Base-by-base conservation (phyloP, 2,888 invertebrate species). In the Ephialtes manifestator region DNA sequence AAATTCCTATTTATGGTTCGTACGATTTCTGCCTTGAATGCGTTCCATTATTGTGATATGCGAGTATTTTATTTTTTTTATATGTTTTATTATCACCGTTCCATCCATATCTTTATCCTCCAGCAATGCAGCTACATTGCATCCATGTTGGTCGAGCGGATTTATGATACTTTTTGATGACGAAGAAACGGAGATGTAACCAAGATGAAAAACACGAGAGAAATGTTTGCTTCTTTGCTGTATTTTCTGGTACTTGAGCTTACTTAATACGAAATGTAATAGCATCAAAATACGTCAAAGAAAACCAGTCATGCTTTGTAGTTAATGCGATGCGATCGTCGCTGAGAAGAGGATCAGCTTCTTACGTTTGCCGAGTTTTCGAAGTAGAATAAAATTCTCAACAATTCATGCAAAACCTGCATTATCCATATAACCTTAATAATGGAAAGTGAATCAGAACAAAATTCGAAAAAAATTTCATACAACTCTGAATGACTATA, bases 1-100 rank as follows among this genome's bases (percentile, higher is more conserved):
- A 86, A 71, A 81, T 86, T 79, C 51, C 39, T 84, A 75, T 82
- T 84, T 74, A 76, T 82, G 77, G 72, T 58, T 48, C 60, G 20
- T 72, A 63, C 74, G 67, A 70, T 79, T 79, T 71, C 46, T 74
- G 74, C 46, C 35, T 24, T 13, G 63, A 78, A 71, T 83, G 63
- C 75, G 46, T 79, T 79, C 46, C 20, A 78, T 83, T 75, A 83
- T 79, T 70, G 46, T 79, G 31, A 60, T 78, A 53, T 68, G 53
- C 68, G 51, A 18, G 24, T 46, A 24, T 55, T 75, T 75, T 13
- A 48, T 35, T 13, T 60, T 39, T 70, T 75, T 46, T 31, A 51
- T 58, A n/a, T n/a, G n/a, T 58, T n/a, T 28, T 74, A 31, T n/a
- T 15, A 46, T 11, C 28, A 11, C 28, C n/a, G 46, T 46, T 46